phyloP scores from a whole-genome alignment of 2,888 invertebrate genomes.

The Trilocha varians region DNA sequence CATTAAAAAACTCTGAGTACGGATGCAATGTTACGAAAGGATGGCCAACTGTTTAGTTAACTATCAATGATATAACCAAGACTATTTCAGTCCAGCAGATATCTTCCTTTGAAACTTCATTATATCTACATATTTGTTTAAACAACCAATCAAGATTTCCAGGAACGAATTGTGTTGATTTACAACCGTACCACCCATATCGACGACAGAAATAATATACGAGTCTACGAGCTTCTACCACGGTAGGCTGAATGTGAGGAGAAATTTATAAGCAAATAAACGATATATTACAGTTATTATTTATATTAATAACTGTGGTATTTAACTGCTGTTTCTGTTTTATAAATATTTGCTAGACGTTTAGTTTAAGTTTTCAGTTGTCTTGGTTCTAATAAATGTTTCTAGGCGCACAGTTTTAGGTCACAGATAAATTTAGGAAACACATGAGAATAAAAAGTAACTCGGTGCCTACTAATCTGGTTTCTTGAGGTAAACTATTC shows the following conservation, averaged over 20 bases:
- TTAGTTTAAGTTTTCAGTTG: too few species aligned
- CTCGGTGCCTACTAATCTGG: too few species aligned
- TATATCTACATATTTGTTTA: background rate
- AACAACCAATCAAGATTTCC: conserved; percentile 24
- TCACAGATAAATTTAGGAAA: too few species aligned
- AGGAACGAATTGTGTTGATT: conserved; percentile 62
- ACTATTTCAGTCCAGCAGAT: background rate
- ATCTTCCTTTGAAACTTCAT: background rate
- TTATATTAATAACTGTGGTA: background rate
- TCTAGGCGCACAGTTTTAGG: too few species aligned
- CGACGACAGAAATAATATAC: conserved; percentile 45
- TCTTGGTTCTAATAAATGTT: too few species aligned
- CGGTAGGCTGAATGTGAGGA: background rate
- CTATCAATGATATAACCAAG: background rate
- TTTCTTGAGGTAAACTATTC: too few species aligned
- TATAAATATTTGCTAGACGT: too few species aligned
- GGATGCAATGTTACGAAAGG: too few species aligned
- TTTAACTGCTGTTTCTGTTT: too few species aligned
- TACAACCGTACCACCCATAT: conserved; percentile 56
- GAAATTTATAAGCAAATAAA: background rate
- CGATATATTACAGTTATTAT: background rate
- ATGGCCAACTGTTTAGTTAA: background rate
- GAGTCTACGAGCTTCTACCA: background rate
- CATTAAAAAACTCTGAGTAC: too few species aligned
- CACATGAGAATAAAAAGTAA: too few species aligned